Percentiles rank a stretch among this genome's conserved stretches.
Conservation (phyloP, 2,113 vertebrate species). For the Blennius ocellaris region DNA sequence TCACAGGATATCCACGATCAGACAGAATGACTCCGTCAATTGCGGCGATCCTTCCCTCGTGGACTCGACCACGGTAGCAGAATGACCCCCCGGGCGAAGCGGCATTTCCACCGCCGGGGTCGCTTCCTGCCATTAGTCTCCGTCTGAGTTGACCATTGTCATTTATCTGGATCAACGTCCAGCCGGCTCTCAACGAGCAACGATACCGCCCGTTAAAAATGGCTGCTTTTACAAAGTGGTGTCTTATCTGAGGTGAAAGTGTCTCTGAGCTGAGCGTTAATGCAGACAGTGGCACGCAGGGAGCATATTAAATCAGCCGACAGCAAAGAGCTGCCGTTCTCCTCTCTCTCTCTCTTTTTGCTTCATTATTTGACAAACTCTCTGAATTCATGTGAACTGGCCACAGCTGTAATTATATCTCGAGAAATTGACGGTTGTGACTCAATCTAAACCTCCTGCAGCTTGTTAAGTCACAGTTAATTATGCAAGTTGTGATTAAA, state of each 20-base stretch:
- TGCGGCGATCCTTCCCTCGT: too few relatives aligned
- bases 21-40: too few relatives aligned
- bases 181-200: not conserved
- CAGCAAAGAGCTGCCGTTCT: not conserved
- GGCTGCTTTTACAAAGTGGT: not conserved
- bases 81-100: too few relatives aligned
- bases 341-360: too few relatives aligned
- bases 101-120: too few relatives aligned
- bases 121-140: too few relatives aligned
- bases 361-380: not conserved
- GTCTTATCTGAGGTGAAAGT: not conserved
- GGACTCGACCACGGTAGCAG: too few relatives aligned
- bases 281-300: not conserved
- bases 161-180: not conserved
- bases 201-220: not conserved
- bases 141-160: not conserved
- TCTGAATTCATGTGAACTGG: not conserved
- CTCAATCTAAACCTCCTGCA: not conserved
- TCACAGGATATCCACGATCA: too few relatives aligned
- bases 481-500: constrained; percentile 3
- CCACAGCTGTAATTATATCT: not conserved
- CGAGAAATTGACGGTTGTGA: not conserved
- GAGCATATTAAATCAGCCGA: not conserved
- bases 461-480: not conserved
- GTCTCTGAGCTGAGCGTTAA: not conserved